Evolutionary conservation across 1,140 invertebrate species (phyloP).

Genomic region (Tetramorium simillimum): DNA sequence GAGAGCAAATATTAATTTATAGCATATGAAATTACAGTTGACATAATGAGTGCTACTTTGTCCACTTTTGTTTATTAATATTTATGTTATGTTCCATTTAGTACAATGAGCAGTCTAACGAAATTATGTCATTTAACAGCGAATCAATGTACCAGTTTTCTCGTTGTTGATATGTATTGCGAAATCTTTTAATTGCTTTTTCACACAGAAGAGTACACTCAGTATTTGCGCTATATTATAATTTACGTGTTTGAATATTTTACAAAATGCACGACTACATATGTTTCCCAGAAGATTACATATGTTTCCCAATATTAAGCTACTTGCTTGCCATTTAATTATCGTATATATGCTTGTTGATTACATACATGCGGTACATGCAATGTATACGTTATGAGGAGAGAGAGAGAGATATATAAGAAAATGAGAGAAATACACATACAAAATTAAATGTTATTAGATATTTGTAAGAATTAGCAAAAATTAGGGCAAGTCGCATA

Average conservation of each 20-base stretch:
- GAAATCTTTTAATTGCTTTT: constrained; percentile 47
- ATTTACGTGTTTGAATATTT: constrained; percentile 27
- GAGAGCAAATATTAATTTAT: constrained; percentile 55
- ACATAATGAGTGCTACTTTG: constrained; percentile 52
- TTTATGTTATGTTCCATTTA: constrained; percentile 42
- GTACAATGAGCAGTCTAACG: neutral
- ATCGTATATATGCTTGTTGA: neutral
- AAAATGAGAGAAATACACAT: constrained; percentile 16
- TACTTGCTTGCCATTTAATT: constrained; percentile 13
- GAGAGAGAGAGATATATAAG: too few relatives aligned
- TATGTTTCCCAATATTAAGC: neutral
- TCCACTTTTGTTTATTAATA: constrained; percentile 39
- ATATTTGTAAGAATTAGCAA: neutral
- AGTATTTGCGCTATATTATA: neutral
- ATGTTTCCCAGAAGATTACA: constrained; percentile 19
- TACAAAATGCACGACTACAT: neutral
- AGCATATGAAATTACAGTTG: constrained; percentile 48
- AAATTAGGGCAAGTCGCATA: neutral
- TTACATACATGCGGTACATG: neutral
- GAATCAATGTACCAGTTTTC: constrained; percentile 24
- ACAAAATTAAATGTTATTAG: neutral
- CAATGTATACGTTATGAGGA: neutral
- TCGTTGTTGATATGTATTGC: neutral
- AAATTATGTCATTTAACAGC: neutral
- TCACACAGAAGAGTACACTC: neutral